Evolutionary conservation across 2,113 vertebrate genomes (phyloP).

Genomic region (Salminus brasiliensis): DNA sequence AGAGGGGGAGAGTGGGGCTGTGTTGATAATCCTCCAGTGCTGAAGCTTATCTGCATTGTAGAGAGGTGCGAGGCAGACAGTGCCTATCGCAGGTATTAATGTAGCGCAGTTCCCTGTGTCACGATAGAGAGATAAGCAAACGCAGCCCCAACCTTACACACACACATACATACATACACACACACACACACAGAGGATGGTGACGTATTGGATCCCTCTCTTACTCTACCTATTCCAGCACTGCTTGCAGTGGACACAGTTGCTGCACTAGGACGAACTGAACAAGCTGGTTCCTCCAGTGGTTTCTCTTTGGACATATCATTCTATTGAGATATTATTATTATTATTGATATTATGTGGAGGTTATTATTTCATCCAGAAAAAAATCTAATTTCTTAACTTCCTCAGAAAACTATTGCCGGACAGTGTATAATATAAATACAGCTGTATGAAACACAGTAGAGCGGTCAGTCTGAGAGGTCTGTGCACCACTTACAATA

Average conservation of each 20-base stretch:
- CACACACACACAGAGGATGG: constrained; percentile 22
- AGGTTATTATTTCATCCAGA: too few species aligned
- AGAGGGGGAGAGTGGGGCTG: constrained; percentile 34
- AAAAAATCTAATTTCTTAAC: too few species aligned
- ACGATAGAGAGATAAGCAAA: constrained; percentile 58
- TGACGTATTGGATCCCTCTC: not conserved
- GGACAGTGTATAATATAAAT: too few species aligned
- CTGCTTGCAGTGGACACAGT: constrained; percentile 14
- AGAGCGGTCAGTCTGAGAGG: too few species aligned
- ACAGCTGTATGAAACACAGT: too few species aligned
- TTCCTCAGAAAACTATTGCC: too few species aligned
- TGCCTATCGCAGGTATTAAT: constrained; percentile 66
- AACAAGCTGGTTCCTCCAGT: not conserved
- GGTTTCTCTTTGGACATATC: not conserved
- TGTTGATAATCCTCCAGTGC: constrained; percentile 59
- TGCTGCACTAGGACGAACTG: not conserved
- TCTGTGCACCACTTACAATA: too few species aligned
- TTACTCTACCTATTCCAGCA: constrained; percentile 20
- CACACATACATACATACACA: constrained; percentile 36
- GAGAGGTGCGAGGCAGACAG: constrained; percentile 63
- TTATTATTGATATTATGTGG: not conserved
- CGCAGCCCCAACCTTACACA: constrained; percentile 35
- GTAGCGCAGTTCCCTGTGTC: constrained; percentile 66
- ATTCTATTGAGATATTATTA: not conserved
- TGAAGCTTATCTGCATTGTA: constrained; percentile 69